Evolutionary conservation across 1,140 invertebrate genomes (phyloP).

Genomic region (Cotesia glomerata): DNA sequence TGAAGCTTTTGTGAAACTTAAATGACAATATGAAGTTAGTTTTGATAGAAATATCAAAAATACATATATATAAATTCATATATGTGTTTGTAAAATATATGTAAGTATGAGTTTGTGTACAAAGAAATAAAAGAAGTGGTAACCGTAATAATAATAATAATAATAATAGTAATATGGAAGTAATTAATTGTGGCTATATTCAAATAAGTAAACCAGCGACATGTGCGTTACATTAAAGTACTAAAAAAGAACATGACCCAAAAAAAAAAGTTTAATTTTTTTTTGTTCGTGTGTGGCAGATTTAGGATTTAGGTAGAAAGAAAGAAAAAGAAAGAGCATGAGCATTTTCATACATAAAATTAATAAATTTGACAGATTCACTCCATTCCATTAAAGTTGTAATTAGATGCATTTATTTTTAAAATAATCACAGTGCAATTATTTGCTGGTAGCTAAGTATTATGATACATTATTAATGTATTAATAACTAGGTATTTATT

Average conservation of each 20-base stretch:
- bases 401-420: slow-evolving; percentile 62
- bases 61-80: neutral
- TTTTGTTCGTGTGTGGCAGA: slow-evolving; percentile 68
- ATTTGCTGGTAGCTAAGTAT: too few species aligned
- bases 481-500: too few species aligned
- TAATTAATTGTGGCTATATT: neutral
- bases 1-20: slow-evolving; percentile 54
- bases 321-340: slow-evolving; percentile 52
- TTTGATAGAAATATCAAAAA: slow-evolving; percentile 17
- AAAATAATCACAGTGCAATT: slow-evolving; percentile 37
- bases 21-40: slow-evolving; percentile 32
- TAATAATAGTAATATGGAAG: too few species aligned
- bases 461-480: too few species aligned
- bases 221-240: neutral
- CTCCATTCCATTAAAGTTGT: slow-evolving; percentile 60
- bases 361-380: slow-evolving; percentile 55
- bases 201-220: neutral
- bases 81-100: neutral
- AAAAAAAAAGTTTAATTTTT: slow-evolving; percentile 35
- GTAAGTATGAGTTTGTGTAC: neutral
- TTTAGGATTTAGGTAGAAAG: slow-evolving; percentile 63
- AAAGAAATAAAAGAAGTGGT: neutral
- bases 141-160: neutral
- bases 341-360: slow-evolving; percentile 53
- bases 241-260: too few species aligned